Evolutionary conservation across 2,888 invertebrate species (phyloP), one percentile per base, ranked within the genome.

Genomic region (Athetis lepigone): DNA sequence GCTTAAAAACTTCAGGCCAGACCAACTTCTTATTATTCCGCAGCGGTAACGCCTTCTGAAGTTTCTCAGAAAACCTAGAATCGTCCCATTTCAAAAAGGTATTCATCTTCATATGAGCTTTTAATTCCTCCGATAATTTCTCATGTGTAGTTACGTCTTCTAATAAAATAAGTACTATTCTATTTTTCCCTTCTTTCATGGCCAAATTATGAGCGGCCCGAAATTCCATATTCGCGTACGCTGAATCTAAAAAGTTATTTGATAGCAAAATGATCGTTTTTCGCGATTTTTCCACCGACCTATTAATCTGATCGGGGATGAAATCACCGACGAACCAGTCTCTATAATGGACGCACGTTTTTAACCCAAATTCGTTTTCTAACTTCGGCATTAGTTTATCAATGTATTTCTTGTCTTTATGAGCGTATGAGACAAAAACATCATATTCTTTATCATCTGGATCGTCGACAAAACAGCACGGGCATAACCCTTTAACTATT

Each of bases 51-150:
- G 97, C 97, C 80, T 97, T 97, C 21, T 96, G 93, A 19, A 98
- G 87, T 80, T 97, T 97, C 39, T 97, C 95, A 97, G 97, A 97
- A 85, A 98, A 98, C 96, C 97, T 96, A 0, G 96, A 96, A 80
- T 98, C 97, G 0, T 96, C 97, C 97, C 97, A 97, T 75, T 97
- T 96, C 1, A 98, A 95, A 77, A 98, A 98, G 0, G 98, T 98
- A 81, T 97, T 98, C 86, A 96, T 97, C 43, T 96, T 95, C 4
- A 98, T 90, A 83, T 98, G 98, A 0, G 82, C 75, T 0, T 96
- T 95, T 74, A 96, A 95, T 18, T 98, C 85, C 0, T 76, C 74
- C 0, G 84, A 79, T 0, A 81, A 29, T 0, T 73, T 91, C 0
- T 76, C 68, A 73, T 97, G 96, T 16, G 97, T 88, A 25, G 94